Evolutionary conservation across 2,888 invertebrate species (phyloP), one percentile per base, ranked within the genome.

Genomic region (Agriopis leucophaearia): DNA sequence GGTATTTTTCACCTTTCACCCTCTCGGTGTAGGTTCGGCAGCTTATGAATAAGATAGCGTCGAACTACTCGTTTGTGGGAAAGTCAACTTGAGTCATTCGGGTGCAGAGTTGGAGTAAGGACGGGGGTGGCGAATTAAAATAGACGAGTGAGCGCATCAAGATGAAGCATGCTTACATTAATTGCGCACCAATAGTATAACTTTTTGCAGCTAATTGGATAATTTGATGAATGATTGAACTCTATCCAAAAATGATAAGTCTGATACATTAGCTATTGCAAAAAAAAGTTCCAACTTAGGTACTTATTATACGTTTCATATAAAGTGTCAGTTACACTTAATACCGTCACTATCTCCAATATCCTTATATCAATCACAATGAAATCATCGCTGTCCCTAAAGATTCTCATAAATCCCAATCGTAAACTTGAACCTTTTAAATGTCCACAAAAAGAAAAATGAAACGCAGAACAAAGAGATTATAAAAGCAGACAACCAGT

Each of bases 21-120:
- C 60, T 64, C 55, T 66, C 51, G n/a, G 67, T 62, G 68, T 70
- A 68, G 71, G 70, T 74, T 71, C 64, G 61, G 58, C 66, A 70
- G 65, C 74, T 79, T 78, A 80, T 81, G 81, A 81, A 81, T 81
- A 81, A 76, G 75, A 76, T 79, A 77, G 73, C 77, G 69, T 72
- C 70, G 72, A 74, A 75, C 78, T 72, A 73, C 71, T 73, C 72
- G 76, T 76, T 76, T 69, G 74, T 69, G 74, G 71, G 64, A 74
- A 71, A 72, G 69, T 76, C 73, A 70, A 73, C 72, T 72, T 65
- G 64, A 78, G 73, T 76, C 76, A 75, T 77, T 72, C 70, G 64
- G 47, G 71, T 45, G 55, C 70, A 73, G 73, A 44, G 65, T 6
- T 8, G 72, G 15, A 69, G 16, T 48, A 15, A 72, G 73, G 61